Percentiles rank a stretch among this genome's conserved stretches.
Evolutionary conservation across 2,797 vertebrate genomes (phyloP).

Genomic region (Jordanella pulchra): DNA sequence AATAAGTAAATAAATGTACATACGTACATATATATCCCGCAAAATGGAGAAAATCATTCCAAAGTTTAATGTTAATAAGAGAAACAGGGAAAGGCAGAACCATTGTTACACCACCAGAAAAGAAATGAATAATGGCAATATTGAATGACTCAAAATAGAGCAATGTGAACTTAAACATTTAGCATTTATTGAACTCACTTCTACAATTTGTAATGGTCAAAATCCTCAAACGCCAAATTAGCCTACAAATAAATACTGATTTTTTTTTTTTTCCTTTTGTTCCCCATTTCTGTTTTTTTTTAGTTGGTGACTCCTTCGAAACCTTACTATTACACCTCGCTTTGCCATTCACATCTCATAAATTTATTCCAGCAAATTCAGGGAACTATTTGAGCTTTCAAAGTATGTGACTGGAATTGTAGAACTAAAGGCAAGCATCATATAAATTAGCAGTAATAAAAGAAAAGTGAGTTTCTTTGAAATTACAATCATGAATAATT

Average conservation of each 20-base stretch:
- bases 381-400: not conserved
- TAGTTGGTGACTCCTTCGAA: too few species aligned
- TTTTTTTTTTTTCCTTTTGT: too few species aligned
- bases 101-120: constrained; percentile 19
- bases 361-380: not conserved
- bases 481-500: too few species aligned
- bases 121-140: not conserved
- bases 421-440: not conserved
- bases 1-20: too few species aligned
- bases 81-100: constrained; percentile 3
- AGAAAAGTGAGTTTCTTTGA: not conserved
- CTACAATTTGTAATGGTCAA: not conserved
- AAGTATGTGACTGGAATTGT: not conserved
- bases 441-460: not conserved
- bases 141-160: not conserved
- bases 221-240: not conserved
- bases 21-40: too few species aligned
- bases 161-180: not conserved
- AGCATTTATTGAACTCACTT: not conserved
- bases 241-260: not conserved
- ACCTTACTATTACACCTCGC: too few species aligned
- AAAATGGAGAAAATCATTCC: not conserved
- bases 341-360: not conserved
- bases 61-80: constrained; percentile 17
- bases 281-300: too few species aligned